These are phyloP conservation scores for Agrotis ipsilon DNA, from an alignment of 2,888 invertebrate genomes.

Conservation along the genomic window DNA sequence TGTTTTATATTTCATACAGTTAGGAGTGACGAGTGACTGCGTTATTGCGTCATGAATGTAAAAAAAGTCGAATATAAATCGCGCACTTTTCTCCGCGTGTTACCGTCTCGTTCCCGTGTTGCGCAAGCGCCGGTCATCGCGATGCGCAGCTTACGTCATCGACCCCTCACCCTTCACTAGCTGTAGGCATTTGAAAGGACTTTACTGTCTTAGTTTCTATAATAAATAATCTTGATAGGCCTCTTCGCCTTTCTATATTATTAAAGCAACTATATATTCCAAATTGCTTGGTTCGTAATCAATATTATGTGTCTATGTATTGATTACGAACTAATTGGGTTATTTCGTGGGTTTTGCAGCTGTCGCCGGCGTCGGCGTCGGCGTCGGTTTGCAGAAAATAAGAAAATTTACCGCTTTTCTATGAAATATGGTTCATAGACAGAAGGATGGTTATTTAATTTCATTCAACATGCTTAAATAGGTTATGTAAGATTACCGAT, in stretches of 20 bases:
- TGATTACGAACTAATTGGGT: not conserved
- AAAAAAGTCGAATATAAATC: slow-evolving; percentile 59
- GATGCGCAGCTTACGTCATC: slow-evolving; percentile 54
- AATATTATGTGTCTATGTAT: too few species aligned
- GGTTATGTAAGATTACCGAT: too few species aligned
- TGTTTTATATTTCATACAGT: slow-evolving; percentile 48
- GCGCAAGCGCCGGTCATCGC: slow-evolving; percentile 57
- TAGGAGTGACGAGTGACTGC: slow-evolving; percentile 29
- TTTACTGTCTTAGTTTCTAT: not conserved
- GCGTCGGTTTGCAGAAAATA: too few species aligned
- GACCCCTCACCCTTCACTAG: slow-evolving; percentile 57
- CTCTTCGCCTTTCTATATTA: slow-evolving; percentile 10
- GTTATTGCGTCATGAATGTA: slow-evolving; percentile 51
- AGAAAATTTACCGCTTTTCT: too few species aligned
- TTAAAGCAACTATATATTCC: not conserved
- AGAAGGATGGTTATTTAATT: too few species aligned
- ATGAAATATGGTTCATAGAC: too few species aligned
- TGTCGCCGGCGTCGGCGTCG: too few species aligned
- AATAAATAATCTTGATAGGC: not conserved
- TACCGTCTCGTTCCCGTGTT: slow-evolving; percentile 41
- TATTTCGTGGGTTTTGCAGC: too few species aligned
- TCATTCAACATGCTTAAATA: too few species aligned
- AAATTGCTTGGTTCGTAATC: not conserved
- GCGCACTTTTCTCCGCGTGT: slow-evolving; percentile 48
- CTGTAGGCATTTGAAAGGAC: slow-evolving; percentile 28